Evolutionary conservation across 2,888 invertebrate species (phyloP).

Genomic region (Trileptium ribeirensis): DNA sequence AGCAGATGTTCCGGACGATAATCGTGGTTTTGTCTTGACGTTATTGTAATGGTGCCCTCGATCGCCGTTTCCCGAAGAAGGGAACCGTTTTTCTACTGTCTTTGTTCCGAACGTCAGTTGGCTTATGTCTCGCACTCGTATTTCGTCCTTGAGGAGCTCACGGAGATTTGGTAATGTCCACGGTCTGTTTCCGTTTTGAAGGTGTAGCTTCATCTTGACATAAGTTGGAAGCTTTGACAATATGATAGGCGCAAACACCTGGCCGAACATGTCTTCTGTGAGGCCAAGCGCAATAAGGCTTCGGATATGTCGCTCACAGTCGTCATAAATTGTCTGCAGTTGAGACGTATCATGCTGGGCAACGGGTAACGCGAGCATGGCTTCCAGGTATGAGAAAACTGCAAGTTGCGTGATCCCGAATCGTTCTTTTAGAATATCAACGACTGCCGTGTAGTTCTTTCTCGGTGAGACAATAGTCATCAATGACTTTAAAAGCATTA

Average conservation of each 20-base stretch:
- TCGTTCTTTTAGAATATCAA: not conserved
- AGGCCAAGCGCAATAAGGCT: not conserved
- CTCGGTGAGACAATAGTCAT: not conserved
- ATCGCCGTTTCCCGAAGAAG: not conserved
- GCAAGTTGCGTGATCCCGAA: not conserved
- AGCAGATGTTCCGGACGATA: not conserved
- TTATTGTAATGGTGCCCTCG: not conserved
- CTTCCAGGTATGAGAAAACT: not conserved
- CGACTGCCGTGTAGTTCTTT: not conserved
- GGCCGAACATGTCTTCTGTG: not conserved
- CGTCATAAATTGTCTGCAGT: not conserved
- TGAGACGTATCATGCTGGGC: not conserved
- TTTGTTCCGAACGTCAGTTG: not conserved
- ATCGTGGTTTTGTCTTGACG: not conserved
- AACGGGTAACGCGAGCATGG: not conserved
- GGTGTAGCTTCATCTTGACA: not conserved
- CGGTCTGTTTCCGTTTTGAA: not conserved
- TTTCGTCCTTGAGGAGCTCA: not conserved
- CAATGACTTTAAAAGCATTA: not conserved
- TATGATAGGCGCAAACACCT: slow-evolving; percentile 3
- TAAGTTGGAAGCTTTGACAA: not conserved
- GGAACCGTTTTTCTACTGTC: too few species aligned
- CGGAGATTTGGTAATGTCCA: not conserved
- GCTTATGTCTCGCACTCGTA: not conserved
- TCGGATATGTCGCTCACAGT: not conserved